Evolutionary conservation across 2,888 invertebrate genomes (phyloP), one percentile per base, ranked within the genome.

Genomic region (Nomada fabriciana): DNA sequence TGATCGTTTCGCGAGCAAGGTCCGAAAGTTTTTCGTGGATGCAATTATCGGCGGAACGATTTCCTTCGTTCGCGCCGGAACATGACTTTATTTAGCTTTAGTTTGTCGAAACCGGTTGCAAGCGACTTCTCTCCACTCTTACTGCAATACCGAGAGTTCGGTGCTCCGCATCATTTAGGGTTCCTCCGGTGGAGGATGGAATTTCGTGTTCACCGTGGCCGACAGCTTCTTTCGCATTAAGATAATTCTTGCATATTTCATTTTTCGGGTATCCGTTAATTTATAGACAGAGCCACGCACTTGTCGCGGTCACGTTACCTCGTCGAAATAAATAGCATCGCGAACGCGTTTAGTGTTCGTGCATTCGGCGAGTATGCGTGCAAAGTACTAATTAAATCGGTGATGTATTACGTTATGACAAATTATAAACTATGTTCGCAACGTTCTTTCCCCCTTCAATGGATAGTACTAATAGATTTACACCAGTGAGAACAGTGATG

Each of bases 21-120:
- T 25, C 71, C 50, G 53, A 53, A 70, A 53, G 71, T 86, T 86
- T 87, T 85, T 85, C 69, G 77, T 65, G 75, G 64, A 50, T 60
- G 74, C 80, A 87, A 87, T 87, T 87, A 87, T 82, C 79, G 80
- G 73, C 70, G 55, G 77, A 79, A 72, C 80, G 71, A 81, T 84
- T 84, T 87, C 86, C 86, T 85, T 74, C 70, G 80, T 82, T 82
- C 80, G 81, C 71, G 73, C 69, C 71, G 74, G 78, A 82, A 87
- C 89, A 88, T 89, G 88, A 89, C 88, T 90, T 89, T 91, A 90
- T 90, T 90, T 90, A 91, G 89, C 89, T 88, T 87, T 88, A 85
- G 89, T 90, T 88, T 84, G 89, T 85, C 86, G 87, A 89, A 91
- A 91, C 91, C 91, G 91, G 91, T 91, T 90, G 88, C 87, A 85